Base-by-base conservation (phyloP, 2,113 vertebrate species). In the Amblyornis subalaris region DNA sequence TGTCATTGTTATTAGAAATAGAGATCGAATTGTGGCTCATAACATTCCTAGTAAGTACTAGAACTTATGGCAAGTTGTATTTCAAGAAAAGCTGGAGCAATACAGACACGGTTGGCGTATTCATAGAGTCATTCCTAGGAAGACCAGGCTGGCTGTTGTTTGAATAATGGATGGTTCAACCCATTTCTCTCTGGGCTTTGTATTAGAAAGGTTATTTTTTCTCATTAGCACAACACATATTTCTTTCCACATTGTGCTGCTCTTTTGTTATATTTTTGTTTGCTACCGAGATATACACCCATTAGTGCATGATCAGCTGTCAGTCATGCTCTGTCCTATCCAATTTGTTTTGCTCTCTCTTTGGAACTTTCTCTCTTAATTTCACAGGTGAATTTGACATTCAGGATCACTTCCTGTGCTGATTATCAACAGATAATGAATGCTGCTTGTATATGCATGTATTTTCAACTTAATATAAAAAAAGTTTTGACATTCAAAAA, bases 401-500 rank as follows among this genome's bases (percentile, higher is more conserved):
- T 93, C 77, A 82, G 74, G 45, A 22, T 76, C 35, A 73, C 50
- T 95, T 95, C 50, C 77, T 85, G 26, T 50, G 62, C 42, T 96
- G 78, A 94, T 94, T 85, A 89, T 72, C 70, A 60, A 45, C 42
- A 57, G 42, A 38, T 72, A 94, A 92, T 75, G 70, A 92, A 89
- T 64, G 53, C 77, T 89, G 45, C 70, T 94, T 71, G 33, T 86
- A 33, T 86, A 71, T 78, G 88, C 50, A 51, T 87, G 53, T 91
- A 74, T 93, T 87, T 95, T 85, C 58, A 79, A 71, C 77, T 65
- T 69, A 89, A 89, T 42, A 57, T 71, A 51, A 85, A 87, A 93
- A 87, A 86, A 50, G 26, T 61, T 75, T 91, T 95, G 86, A 84
- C 74, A 89, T 95, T 90, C 62, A 78, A 61, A 93, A 95, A 92